Evolutionary conservation across 2,113 vertebrate genomes (phyloP).

Genomic region (Parotia lawesii): DNA sequence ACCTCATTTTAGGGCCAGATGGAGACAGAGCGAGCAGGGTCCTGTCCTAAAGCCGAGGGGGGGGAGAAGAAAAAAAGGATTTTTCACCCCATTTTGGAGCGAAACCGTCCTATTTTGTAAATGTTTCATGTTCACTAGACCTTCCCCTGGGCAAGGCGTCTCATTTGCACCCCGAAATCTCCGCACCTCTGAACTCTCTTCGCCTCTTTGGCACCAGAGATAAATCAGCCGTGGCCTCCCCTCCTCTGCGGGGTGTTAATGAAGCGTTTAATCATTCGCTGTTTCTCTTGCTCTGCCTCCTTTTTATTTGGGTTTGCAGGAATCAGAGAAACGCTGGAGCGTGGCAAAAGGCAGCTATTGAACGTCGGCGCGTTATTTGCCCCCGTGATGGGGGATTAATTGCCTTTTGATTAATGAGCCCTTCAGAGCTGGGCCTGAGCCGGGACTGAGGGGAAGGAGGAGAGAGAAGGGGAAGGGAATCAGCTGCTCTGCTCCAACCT

Average conservation of each 20-base stretch:
- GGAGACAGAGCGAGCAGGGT: background rate
- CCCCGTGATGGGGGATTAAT: slow-evolving; percentile 67
- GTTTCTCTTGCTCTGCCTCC: slow-evolving; percentile 37
- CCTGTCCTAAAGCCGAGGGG: background rate
- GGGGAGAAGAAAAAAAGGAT: background rate
- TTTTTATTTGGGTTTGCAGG: slow-evolving; percentile 20
- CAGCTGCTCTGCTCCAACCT: background rate
- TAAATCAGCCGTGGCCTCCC: background rate
- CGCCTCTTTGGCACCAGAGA: background rate
- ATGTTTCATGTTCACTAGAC: background rate
- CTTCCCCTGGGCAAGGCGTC: background rate
- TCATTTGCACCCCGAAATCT: background rate
- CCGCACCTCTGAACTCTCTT: background rate
- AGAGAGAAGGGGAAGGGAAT: background rate
- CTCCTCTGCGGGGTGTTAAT: slow-evolving; percentile 16
- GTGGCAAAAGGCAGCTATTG: background rate
- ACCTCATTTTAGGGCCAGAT: rapidly evolving
- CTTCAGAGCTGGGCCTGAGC: slow-evolving; percentile 28
- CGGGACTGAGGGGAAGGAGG: background rate
- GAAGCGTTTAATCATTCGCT: slow-evolving; percentile 59
- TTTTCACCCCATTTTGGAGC: background rate
- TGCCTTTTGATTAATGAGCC: slow-evolving; percentile 68
- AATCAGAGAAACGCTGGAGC: slow-evolving; percentile 37
- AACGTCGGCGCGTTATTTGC: slow-evolving; percentile 54
- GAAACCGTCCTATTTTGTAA: background rate